Evolutionary conservation across 2,888 invertebrate genomes (phyloP).

Genomic region (Gymnoscelis rufifasciata): DNA sequence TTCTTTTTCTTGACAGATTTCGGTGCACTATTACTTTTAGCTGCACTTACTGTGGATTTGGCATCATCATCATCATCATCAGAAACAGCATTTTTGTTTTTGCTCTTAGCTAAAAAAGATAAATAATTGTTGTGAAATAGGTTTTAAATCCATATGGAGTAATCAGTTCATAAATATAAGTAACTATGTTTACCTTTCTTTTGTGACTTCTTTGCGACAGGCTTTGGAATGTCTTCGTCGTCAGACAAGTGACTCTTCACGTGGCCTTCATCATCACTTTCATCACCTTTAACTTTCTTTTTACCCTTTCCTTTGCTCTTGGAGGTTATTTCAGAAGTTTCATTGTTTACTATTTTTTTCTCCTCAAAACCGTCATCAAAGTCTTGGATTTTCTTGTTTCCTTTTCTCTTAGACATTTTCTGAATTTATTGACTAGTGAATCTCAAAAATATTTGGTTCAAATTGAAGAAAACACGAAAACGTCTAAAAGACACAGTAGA

Average conservation of each 20-base stretch:
- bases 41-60: slow-evolving; percentile 49
- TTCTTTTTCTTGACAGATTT: slow-evolving; percentile 69
- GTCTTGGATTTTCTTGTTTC: slow-evolving; percentile 78
- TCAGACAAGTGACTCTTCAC: slow-evolving; percentile 55
- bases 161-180: too few relatives aligned
- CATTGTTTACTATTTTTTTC: slow-evolving; percentile 46
- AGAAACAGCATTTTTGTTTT: slow-evolving; percentile 64
- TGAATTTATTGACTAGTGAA: not conserved
- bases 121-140: not conserved
- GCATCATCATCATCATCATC: slow-evolving; percentile 67
- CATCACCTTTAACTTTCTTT: slow-evolving; percentile 73
- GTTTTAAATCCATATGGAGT: too few relatives aligned
- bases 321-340: slow-evolving; percentile 69
- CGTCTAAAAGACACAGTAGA: too few relatives aligned
- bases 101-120: slow-evolving; percentile 54
- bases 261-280: slow-evolving; percentile 54
- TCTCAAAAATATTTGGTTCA: not conserved
- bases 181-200: slow-evolving; percentile 64
- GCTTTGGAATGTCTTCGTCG: slow-evolving; percentile 62
- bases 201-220: slow-evolving; percentile 67
- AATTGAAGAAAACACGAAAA: not conserved
- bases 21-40: slow-evolving; percentile 34
- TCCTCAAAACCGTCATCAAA: slow-evolving; percentile 76
- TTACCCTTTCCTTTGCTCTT: slow-evolving; percentile 72
- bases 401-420: slow-evolving; percentile 80